Conservation (phyloP, 2,888 invertebrate genomes). For the Spatulosminthurus flaviceps region DNA sequence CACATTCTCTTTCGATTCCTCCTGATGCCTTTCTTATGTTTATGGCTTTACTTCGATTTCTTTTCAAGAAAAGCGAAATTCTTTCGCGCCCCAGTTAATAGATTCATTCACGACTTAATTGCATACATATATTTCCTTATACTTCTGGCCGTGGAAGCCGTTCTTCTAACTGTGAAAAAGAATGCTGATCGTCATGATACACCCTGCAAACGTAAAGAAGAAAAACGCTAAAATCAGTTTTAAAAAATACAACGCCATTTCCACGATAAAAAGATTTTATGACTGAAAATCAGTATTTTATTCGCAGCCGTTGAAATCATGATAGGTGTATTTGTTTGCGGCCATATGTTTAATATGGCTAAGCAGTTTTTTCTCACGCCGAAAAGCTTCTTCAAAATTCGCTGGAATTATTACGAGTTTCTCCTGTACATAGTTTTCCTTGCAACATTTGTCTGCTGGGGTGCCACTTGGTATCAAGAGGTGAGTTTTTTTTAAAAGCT, state of each 20-base stretch:
- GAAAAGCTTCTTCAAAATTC: conserved; percentile 70
- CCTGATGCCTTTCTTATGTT: conserved; percentile 68
- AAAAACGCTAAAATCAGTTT: too few species aligned
- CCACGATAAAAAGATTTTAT: too few species aligned
- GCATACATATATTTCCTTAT: conserved; percentile 75
- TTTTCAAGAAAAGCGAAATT: conserved; percentile 19
- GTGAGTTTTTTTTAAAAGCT: background rate
- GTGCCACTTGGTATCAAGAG: conserved; percentile 67
- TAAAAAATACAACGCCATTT: too few species aligned
- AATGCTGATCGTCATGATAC: conserved; percentile 28
- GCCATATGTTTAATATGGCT: conserved; percentile 54
- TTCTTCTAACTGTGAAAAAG: background rate
- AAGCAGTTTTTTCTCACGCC: conserved; percentile 70
- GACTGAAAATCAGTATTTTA: conserved; percentile 24
- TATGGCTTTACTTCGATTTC: conserved; percentile 64
- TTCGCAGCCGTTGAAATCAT: conserved; percentile 66
- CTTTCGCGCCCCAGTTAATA: conserved; percentile 73
- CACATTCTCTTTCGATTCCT: conserved; percentile 67
- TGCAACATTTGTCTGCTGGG: conserved; percentile 74
- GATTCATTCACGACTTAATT: conserved; percentile 76
- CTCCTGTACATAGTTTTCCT: conserved; percentile 72
- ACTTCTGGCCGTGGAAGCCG: conserved; percentile 70
- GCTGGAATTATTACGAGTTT: conserved; percentile 75
- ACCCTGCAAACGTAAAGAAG: conserved; percentile 36
- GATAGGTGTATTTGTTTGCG: conserved; percentile 69